Evolutionary conservation across 1,140 invertebrate genomes (phyloP).

Genomic region (Zaprionus davidi): DNA sequence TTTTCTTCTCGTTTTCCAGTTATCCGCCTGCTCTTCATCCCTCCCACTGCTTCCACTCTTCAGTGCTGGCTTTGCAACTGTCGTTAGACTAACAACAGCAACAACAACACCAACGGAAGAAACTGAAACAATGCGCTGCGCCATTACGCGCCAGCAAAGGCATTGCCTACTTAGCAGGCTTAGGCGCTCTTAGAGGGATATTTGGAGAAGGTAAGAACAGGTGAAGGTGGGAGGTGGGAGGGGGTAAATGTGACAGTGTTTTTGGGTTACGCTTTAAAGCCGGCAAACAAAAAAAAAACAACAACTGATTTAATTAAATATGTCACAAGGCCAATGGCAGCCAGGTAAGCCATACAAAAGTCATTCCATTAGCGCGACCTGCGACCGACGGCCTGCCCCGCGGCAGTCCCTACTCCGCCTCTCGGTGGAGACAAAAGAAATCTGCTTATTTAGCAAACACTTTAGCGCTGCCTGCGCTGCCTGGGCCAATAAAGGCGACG

Average conservation of each 20-base stretch:
- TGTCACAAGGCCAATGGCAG: conserved; percentile 54
- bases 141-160: conserved; percentile 3
- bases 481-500: conserved; percentile 67
- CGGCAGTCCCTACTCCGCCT: not conserved
- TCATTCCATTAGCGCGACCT: conserved; percentile 69
- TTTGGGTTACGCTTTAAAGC: conserved; percentile 46
- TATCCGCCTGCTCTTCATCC: not conserved
- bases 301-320: conserved; percentile 76
- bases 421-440: conserved; percentile 52
- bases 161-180: conserved; percentile 45
- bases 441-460: conserved; percentile 78
- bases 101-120: not conserved
- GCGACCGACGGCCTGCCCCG: conserved; percentile 14
- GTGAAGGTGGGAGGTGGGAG: not conserved
- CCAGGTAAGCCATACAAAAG: conserved; percentile 70
- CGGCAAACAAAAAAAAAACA: not conserved
- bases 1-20: conserved; percentile 6
- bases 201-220: not conserved
- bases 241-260: not conserved
- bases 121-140: not conserved
- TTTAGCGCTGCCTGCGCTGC: conserved; percentile 55
- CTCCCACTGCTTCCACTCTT: not conserved
- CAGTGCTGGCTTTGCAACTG: conserved; percentile 21
- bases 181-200: conserved; percentile 23
- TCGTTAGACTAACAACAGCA: conserved; percentile 44